Percentiles rank a stretch among this genome's conserved stretches.
These are phyloP conservation scores for Melieria picta DNA, from an alignment of 2,888 invertebrate species.

Conservation along the genomic window DNA sequence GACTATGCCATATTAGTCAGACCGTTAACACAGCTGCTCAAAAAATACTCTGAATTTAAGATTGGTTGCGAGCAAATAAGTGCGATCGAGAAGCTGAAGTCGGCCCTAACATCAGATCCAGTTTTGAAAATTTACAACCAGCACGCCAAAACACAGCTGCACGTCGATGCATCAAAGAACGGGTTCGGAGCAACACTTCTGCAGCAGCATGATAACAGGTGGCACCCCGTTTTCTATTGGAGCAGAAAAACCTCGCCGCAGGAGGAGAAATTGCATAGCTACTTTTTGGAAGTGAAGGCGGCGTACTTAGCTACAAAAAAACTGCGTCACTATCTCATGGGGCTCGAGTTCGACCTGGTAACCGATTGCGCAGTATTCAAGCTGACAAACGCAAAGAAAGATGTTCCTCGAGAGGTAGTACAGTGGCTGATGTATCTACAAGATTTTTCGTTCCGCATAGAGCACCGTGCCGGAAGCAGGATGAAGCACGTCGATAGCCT, in stretches of 20 bases:
- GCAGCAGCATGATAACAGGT: constrained; percentile 8
- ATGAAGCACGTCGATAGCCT: too few species aligned
- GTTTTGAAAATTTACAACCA: constrained; percentile 19
- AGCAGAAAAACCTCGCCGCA: constrained; percentile 27
- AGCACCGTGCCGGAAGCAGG: too few species aligned
- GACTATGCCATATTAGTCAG: constrained; percentile 8
- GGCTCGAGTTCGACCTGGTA: constrained; percentile 34
- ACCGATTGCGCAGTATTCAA: constrained; percentile 36
- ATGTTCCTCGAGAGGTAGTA: constrained; percentile 33
- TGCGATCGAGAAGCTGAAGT: constrained; percentile 12
- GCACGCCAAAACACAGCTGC: constrained; percentile 16
- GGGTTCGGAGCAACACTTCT: constrained; percentile 19
- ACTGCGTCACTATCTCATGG: constrained; percentile 48
- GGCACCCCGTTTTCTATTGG: constrained; percentile 27
- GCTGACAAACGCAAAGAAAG: constrained; percentile 30
- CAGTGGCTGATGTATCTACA: constrained; percentile 38
- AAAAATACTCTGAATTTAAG: constrained; percentile 10
- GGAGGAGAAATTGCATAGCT: constrained; percentile 32
- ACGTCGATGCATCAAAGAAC: constrained; percentile 20
- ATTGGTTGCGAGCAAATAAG: constrained; percentile 14
- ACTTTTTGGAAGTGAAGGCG: constrained; percentile 36
- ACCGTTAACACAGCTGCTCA: constrained; percentile 19
- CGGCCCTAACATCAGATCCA: constrained; percentile 18
- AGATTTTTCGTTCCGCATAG: too few species aligned
- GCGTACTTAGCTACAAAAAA: constrained; percentile 43